These are phyloP conservation scores for Typhlichthys subterraneus DNA, from an alignment of 2,797 vertebrate species.

Conservation along the genomic window DNA sequence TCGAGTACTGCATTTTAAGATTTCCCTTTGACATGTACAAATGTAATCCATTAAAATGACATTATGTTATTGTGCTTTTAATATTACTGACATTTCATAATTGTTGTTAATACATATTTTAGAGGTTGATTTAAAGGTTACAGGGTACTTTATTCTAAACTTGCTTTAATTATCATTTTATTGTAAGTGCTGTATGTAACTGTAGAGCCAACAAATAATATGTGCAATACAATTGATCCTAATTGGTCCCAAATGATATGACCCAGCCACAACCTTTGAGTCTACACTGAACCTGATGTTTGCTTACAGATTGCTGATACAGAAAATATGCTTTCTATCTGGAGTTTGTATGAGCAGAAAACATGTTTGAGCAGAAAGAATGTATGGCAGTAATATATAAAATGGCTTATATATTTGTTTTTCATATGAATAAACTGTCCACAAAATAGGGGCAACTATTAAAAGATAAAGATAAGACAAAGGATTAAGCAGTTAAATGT, in stretches of 20 bases:
- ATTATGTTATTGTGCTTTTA: conserved; percentile 61
- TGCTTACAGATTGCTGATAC: conserved; percentile 14
- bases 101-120: conserved; percentile 7
- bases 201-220: conserved; percentile 16
- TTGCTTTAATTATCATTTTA: conserved; percentile 7
- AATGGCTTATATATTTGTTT: conserved; percentile 29
- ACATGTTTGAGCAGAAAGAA: conserved; percentile 26
- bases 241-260: not conserved
- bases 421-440: conserved; percentile 39
- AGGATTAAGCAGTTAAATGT: conserved; percentile 21
- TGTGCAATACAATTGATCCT: not conserved
- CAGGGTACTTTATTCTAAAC: conserved; percentile 6
- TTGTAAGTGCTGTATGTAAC: conserved; percentile 1
- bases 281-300: conserved; percentile 9
- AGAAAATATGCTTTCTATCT: conserved; percentile 17
- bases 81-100: conserved; percentile 18
- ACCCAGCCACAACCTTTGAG: not conserved
- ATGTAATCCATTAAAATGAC: conserved; percentile 29
- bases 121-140: too few species aligned
- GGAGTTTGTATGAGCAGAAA: conserved; percentile 20
- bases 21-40: conserved; percentile 22
- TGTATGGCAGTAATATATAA: conserved; percentile 17
- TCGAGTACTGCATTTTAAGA: conserved; percentile 17
- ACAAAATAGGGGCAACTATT: conserved; percentile 24
- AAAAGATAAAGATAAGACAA: conserved; percentile 28